These are phyloP conservation scores for Cantharis lateralis DNA, from an alignment of 2,888 invertebrate genomes.

Conservation along the genomic window DNA sequence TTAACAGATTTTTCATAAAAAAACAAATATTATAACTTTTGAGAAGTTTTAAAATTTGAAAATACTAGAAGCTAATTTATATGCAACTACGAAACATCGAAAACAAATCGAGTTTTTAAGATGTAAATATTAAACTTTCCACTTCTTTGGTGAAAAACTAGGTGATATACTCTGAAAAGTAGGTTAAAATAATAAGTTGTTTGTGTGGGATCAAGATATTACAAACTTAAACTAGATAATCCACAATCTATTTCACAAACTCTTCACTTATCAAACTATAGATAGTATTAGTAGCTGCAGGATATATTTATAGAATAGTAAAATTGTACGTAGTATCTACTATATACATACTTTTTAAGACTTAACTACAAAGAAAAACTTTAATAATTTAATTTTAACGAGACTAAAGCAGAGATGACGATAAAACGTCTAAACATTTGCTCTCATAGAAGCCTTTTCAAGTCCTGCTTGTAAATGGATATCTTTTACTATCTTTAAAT, in stretches of 20 bases:
- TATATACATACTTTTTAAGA: no score
- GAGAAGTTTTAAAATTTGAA: background rate
- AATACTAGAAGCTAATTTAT: background rate
- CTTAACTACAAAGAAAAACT: no score
- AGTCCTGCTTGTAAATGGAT: no score
- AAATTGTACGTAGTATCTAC: no score
- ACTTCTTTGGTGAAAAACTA: background rate
- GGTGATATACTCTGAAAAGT: background rate
- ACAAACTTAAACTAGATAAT: background rate
- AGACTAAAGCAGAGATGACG: no score
- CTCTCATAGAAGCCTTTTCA: no score
- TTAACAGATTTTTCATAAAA: no score
- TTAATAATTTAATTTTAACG: no score
- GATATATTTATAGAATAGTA: no score
- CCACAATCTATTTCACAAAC: background rate
- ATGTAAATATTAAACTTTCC: background rate
- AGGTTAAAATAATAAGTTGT: background rate
- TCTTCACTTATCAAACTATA: background rate
- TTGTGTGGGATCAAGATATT: background rate
- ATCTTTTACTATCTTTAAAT: no score
- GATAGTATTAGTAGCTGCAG: background rate
- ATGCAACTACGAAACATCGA: background rate
- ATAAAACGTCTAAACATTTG: no score
- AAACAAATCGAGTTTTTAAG: background rate
- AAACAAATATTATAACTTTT: no score